Base-by-base conservation (phyloP, 1,140 invertebrate species). In the Meteorus sp. region DNA sequence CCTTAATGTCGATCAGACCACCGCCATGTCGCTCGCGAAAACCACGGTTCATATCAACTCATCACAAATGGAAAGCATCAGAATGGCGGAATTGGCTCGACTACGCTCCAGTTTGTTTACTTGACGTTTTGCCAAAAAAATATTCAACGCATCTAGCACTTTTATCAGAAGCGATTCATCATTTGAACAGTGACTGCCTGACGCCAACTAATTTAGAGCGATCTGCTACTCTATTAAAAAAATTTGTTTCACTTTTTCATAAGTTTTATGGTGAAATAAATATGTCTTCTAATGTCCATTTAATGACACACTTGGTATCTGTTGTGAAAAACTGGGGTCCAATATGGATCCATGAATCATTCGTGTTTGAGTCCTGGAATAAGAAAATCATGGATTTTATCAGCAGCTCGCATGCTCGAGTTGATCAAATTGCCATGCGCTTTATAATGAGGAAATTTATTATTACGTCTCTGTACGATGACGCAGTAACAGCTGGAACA, bases 61-160 rank as follows among this genome's bases (percentile, higher is more conserved):
- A 29, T 13, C 2, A 23, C 0, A 19, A 43, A 3, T 55, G 37
- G 53, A 55, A 55, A 44, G 48, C 48, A 9, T 52, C 48, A 5
- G 19, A 25, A 25, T 54, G 52, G 52, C 5, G 35, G 11, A 55
- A 55, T 19, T 51, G 58, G 55, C 25, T 62, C 44, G 22, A 27
- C 7, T 27, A 27, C 13, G 45, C 20, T n/a, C 23, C 29, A 27
- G 7, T n/a, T 23, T 50, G 45, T 50, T 50, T 50, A 27, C 8
- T 23, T 3, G 45, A 23, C 11, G 15, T 50, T 23, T 23, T 50
- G 3, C 19, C 7, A 6, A 11, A 23, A 8, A 3, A 9, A 7
- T 22, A 25, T 23, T 13, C 11, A 3, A 7, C 22, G 7, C 45
- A 50, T 19, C 7, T 50, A n/a, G 23, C 45, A 27, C 27, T 50